Base-by-base conservation (phyloP, 37 sponge, comb jelly and placozoan species). In the Chondrosia reniformis region DNA sequence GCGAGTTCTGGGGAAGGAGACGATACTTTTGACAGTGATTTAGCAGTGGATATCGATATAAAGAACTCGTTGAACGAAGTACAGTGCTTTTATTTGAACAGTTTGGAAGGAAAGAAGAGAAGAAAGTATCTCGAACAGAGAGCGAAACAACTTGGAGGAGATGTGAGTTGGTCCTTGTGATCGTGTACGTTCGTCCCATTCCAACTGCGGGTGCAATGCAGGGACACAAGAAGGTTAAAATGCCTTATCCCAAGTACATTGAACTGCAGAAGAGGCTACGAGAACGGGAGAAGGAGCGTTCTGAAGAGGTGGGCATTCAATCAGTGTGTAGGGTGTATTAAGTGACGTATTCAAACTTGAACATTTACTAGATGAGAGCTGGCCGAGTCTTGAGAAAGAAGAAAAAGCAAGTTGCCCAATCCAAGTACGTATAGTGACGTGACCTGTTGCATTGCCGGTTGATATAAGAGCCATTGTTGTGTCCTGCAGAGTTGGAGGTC, bases 191-290 rank as follows among this genome's bases (percentile, higher is more conserved):
- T 8, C 27, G 9, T 12, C n/a, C 17, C 63, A 9, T n/a, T 28
- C n/a, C 25, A 24, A 25, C 27, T 62, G 63, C n/a, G 8, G 8
- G n/a, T 40, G 15, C 30, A 31, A 36, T 22, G 9, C 36, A 66
- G 67, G 67, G 67, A 6, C 67, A 66, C 67, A 66, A 66, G 67
- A 21, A 36, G 30, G 21, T 21, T 31, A 30, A 30, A 40, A 36
- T 66, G 39, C 67, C 67, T 21, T 66, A 66, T 66, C 67, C 67
- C 17, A 3, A 37, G 19, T 37, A 36, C 67, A 66, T 66, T 36
- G 36, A 36, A 31, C 7, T 10, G 67, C 67, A 36, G 39, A 19
- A 31, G 17, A 66, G 5, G 17, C 5, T 5, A 10, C 32, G 38
- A 31, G 67, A 37, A 66, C 32, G 17, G 38, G 67, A 66, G 38